These are phyloP conservation scores for Cryptotermes secundus DNA, from an alignment of 1,140 invertebrate genomes.

Conservation along the genomic window DNA sequence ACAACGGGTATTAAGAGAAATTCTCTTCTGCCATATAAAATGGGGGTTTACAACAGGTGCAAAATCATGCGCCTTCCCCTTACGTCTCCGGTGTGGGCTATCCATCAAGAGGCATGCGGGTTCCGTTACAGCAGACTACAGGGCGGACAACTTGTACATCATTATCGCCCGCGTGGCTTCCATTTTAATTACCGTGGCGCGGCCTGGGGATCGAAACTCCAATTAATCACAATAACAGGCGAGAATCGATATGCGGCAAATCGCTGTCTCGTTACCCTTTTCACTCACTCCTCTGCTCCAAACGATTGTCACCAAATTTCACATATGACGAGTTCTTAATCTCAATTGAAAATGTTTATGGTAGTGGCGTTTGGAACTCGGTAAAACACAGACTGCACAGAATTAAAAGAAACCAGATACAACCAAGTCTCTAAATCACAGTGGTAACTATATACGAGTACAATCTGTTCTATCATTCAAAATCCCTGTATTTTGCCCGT, in stretches of 20 bases:
- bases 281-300: neutral
- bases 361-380: neutral
- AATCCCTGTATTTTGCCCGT: too few relatives aligned
- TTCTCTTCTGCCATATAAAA: neutral
- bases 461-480: too few relatives aligned
- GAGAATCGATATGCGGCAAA: neutral
- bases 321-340: neutral
- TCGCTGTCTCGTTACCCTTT: neutral
- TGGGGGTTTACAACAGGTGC: neutral
- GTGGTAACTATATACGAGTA: too few relatives aligned
- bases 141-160: neutral
- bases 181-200: constrained; percentile 14
- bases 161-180: neutral
- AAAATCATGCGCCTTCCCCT: neutral
- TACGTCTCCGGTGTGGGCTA: neutral
- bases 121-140: neutral
- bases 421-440: too few relatives aligned
- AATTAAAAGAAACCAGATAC: neutral
- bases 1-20: too few relatives aligned
- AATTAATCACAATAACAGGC: constrained; percentile 3
- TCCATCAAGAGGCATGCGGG: neutral
- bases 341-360: neutral
- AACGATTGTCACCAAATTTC: neutral
- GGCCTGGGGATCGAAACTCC: neutral
- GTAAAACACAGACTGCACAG: neutral